These are phyloP conservation scores for Epinephelus cyanopodus DNA, from an alignment of 2,113 vertebrate species.

Conservation along the genomic window DNA sequence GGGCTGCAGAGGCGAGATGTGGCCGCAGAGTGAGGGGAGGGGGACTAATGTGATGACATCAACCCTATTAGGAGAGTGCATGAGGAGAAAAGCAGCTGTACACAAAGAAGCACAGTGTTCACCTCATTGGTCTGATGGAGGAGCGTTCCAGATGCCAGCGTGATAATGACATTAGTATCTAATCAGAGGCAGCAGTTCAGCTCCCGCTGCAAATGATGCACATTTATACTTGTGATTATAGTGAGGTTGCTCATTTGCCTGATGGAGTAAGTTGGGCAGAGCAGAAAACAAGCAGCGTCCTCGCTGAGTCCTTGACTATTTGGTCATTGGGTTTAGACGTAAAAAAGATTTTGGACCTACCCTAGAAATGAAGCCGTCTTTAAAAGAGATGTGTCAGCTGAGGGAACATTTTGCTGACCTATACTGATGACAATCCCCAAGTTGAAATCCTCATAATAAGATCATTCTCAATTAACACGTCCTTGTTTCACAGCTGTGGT, in stretches of 20 bases:
- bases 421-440: conserved; percentile 4
- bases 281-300: conserved; percentile 24
- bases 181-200: conserved; percentile 53
- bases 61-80: conserved; percentile 54
- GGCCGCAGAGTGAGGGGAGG: neutral
- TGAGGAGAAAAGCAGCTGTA: conserved; percentile 37
- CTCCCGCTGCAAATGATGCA: conserved; percentile 34
- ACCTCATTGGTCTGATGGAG: conserved; percentile 28
- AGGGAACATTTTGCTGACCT: conserved; percentile 4
- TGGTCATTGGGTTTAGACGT: neutral
- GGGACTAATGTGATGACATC: conserved; percentile 67
- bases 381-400: neutral
- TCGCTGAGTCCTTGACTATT: neutral
- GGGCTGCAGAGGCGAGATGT: conserved; percentile 34
- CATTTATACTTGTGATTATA: conserved; percentile 33
- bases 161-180: conserved; percentile 64
- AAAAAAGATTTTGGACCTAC: neutral
- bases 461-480: conserved; percentile 49
- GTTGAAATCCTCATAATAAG: neutral
- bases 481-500: conserved; percentile 20
- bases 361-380: neutral
- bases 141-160: conserved; percentile 34
- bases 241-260: conserved; percentile 39
- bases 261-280: conserved; percentile 4
- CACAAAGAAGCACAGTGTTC: conserved; percentile 70